Evolutionary conservation across 2,888 invertebrate species (phyloP).

Genomic region (Phragmatobia fuliginosa): DNA sequence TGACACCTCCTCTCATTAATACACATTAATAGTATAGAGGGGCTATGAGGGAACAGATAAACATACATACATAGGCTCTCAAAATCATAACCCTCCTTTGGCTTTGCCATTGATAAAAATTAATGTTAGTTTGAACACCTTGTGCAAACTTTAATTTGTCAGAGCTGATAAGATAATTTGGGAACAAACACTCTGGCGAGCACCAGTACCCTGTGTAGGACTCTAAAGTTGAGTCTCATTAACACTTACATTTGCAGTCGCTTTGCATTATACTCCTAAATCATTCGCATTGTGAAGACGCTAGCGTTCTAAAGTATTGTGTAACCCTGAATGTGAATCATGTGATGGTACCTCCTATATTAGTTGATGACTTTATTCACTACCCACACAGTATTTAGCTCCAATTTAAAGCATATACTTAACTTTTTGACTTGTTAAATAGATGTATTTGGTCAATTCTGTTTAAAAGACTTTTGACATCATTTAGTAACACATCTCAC

Average conservation of each 20-base stretch:
- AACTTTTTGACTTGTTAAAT: conserved; percentile 50
- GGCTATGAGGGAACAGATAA: too few relatives aligned
- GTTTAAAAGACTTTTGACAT: conserved; percentile 30
- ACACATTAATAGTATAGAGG: too few relatives aligned
- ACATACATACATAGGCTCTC: too few relatives aligned
- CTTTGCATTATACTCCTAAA: conserved; percentile 51
- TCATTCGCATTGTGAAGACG: conserved; percentile 43
- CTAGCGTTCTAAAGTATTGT: conserved; percentile 48
- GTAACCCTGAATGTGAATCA: conserved; percentile 70
- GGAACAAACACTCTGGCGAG: too few relatives aligned
- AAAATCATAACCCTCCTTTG: too few relatives aligned
- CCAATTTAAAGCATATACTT: conserved; percentile 55
- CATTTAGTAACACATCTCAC: conserved; percentile 21
- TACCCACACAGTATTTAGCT: conserved; percentile 66
- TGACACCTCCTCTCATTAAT: too few relatives aligned
- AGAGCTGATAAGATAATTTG: too few relatives aligned
- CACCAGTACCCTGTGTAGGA: too few relatives aligned
- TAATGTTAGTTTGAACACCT: too few relatives aligned
- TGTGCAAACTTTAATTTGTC: too few relatives aligned
- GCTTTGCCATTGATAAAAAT: too few relatives aligned
- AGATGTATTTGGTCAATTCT: conserved; percentile 30
- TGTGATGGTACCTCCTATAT: conserved; percentile 67
- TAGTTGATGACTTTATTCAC: conserved; percentile 71
- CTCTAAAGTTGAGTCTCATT: too few relatives aligned
- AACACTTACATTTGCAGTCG: conserved; percentile 42